Conservation (phyloP, 2,888 invertebrate species). For the Acronicta alni region DNA sequence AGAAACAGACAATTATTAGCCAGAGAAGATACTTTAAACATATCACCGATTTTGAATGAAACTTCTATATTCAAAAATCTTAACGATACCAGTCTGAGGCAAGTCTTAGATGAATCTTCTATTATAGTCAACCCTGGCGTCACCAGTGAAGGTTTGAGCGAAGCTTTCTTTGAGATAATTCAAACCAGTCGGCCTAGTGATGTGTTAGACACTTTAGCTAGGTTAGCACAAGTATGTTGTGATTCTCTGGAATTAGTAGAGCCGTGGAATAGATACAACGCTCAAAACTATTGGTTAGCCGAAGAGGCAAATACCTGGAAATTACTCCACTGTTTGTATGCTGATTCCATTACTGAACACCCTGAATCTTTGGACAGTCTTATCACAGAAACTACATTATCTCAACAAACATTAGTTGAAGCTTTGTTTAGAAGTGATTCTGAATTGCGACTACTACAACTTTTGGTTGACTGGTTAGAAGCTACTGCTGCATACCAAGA, state of each 20-base stretch:
- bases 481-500: conserved; percentile 95
- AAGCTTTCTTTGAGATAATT: conserved; percentile 85
- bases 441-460: conserved; percentile 92
- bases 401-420: conserved; percentile 79
- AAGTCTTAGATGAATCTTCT: conserved; percentile 83
- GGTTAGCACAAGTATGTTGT: conserved; percentile 91
- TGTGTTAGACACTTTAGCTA: conserved; percentile 90
- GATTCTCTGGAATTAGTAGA: conserved; percentile 89
- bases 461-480: conserved; percentile 98
- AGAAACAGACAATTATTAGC: conserved; percentile 73
- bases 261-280: conserved; percentile 85
- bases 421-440: conserved; percentile 85
- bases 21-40: conserved; percentile 82
- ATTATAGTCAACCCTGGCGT: conserved; percentile 71
- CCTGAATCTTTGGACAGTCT: conserved; percentile 86
- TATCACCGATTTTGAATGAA: conserved; percentile 84
- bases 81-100: conserved; percentile 83
- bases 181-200: conserved; percentile 83
- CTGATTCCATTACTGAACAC: conserved; percentile 92
- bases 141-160: conserved; percentile 77
- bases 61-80: conserved; percentile 84
- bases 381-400: conserved; percentile 78
- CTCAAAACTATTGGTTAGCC: conserved; percentile 90
- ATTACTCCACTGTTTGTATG: conserved; percentile 94
- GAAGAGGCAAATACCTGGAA: conserved; percentile 97